Evolutionary conservation across 2,888 invertebrate species (phyloP).

Genomic region (Lymantria dispar): DNA sequence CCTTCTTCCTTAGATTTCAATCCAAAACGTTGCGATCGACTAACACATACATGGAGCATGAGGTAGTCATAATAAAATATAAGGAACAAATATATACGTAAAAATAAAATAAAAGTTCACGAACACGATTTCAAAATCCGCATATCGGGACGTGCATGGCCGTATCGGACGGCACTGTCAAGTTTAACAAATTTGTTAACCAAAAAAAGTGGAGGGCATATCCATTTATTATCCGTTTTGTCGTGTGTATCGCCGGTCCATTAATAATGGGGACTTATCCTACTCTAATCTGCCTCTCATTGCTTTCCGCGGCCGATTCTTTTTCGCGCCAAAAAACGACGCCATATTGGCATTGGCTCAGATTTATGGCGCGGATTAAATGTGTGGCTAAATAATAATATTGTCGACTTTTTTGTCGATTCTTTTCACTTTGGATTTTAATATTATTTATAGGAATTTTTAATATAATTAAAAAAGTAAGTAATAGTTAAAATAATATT

Average conservation of each 20-base stretch:
- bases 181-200: constrained; percentile 34
- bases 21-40: too few species aligned
- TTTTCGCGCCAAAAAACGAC: constrained; percentile 72
- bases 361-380: constrained; percentile 76
- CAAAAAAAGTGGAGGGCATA: constrained; percentile 44
- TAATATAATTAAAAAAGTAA: too few species aligned
- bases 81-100: too few species aligned
- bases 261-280: constrained; percentile 79
- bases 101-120: not conserved
- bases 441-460: too few species aligned
- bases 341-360: constrained; percentile 62
- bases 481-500: too few species aligned
- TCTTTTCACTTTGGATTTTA: too few species aligned
- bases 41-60: too few species aligned
- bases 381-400: constrained; percentile 16
- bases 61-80: too few species aligned
- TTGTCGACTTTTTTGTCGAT: constrained; percentile 2
- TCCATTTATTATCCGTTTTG: constrained; percentile 72
- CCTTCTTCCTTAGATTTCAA: too few species aligned
- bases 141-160: constrained; percentile 23
- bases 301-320: constrained; percentile 78
- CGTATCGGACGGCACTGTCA: constrained; percentile 32
- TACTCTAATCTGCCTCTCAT: constrained; percentile 76
- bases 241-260: constrained; percentile 75
- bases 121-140: constrained; percentile 6